A percentile compares a stretch with the other conserved stretches of the same genome.
Conservation (phyloP, 2,113 vertebrate species). For the Terrapene triunguis region DNA sequence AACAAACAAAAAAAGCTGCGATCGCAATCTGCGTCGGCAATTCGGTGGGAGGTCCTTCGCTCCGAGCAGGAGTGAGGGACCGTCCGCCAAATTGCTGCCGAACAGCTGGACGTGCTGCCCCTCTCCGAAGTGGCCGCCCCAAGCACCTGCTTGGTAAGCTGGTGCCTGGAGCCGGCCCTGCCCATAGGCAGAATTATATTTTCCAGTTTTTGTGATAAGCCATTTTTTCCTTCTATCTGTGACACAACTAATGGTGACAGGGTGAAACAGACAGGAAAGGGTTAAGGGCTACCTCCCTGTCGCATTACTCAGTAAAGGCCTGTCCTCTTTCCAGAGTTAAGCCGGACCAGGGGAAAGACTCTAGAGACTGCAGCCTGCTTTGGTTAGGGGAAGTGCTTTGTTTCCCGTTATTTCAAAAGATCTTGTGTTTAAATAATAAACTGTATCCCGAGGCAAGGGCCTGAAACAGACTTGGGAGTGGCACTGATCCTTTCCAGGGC, state of each 20-base stretch:
- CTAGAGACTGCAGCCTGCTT: background rate
- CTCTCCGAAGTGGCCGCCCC: no score
- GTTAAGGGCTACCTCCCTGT: background rate
- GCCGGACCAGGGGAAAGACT: background rate
- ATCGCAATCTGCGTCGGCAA: no score
- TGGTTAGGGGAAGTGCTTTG: conserved; percentile 55
- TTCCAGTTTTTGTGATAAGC: conserved; percentile 13
- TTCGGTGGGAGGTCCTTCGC: no score
- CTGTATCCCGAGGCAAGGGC: background rate
- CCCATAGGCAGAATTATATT: conserved; percentile 10
- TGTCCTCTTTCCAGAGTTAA: background rate
- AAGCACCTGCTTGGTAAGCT: no score
- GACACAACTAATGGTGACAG: background rate
- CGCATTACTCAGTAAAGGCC: background rate
- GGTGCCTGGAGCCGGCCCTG: no score
- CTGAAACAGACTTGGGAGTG: conserved; percentile 7
- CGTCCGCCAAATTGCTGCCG: no score
- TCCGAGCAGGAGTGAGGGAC: no score
- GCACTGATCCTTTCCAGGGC: background rate
- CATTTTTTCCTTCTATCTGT: background rate
- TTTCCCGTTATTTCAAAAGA: conserved; percentile 48
- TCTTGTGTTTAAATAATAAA: conserved; percentile 46
- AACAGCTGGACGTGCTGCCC: no score
- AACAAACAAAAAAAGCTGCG: no score
- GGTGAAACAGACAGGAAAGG: background rate